A percentile compares a stretch with the other conserved stretches of the same genome.
Conservation (phyloP, 2,888 invertebrate species). For the Saturnia japonica region DNA sequence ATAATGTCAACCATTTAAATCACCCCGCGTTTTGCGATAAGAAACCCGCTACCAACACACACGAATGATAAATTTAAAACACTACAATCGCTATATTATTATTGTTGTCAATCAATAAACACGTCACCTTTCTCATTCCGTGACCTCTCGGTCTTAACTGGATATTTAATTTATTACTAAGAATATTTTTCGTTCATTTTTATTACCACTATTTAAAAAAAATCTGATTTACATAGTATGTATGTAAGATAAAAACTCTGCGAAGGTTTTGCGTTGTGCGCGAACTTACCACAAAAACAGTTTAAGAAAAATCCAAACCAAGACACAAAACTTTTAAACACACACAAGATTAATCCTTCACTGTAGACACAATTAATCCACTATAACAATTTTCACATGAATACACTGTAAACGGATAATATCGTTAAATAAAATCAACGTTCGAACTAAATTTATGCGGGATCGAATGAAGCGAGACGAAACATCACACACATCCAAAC, state of each 20-base stretch:
- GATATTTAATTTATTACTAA: not conserved
- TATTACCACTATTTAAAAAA: not conserved
- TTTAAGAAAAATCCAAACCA: slow-evolving; percentile 64
- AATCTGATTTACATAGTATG: not conserved
- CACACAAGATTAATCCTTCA: slow-evolving; percentile 47
- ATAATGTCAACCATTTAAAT: slow-evolving; percentile 8
- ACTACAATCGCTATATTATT: not conserved
- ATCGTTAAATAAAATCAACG: slow-evolving; percentile 48
- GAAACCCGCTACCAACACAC: slow-evolving; percentile 7
- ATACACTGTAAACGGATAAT: slow-evolving; percentile 51
- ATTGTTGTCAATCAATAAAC: not conserved
- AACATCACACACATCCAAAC: slow-evolving; percentile 43
- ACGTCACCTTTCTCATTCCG: not conserved
- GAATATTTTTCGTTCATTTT: not conserved
- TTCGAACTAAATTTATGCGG: slow-evolving; percentile 57
- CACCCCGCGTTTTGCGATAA: slow-evolving; percentile 6
- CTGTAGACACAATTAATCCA: slow-evolving; percentile 44
- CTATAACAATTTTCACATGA: slow-evolving; percentile 33
- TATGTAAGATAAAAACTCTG: not conserved
- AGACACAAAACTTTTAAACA: slow-evolving; percentile 65
- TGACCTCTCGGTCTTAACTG: not conserved
- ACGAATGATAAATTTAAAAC: slow-evolving; percentile 2
- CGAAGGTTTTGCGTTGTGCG: slow-evolving; percentile 27
- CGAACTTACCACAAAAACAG: slow-evolving; percentile 69
- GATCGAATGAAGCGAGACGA: slow-evolving; percentile 35